phyloP scores from a whole-genome alignment of 2,888 invertebrate species.

The Dioctria linearis region DNA sequence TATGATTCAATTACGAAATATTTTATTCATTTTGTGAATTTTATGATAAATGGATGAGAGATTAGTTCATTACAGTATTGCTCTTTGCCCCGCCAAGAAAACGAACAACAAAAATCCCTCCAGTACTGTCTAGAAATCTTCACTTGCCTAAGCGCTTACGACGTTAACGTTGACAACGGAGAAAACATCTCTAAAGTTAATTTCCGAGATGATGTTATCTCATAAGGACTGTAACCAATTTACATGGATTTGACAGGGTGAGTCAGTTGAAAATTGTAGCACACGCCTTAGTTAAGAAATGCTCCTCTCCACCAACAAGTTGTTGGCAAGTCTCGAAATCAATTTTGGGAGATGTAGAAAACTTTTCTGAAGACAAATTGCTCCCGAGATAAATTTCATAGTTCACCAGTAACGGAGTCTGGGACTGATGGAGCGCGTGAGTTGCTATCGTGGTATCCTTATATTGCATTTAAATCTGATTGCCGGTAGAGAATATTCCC shows the following conservation, averaged over 20 bases:
- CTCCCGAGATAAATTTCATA: conserved; percentile 52
- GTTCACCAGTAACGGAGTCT: conserved; percentile 31
- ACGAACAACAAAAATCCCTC: background rate
- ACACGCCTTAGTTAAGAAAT: conserved; percentile 27
- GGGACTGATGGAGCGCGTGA: conserved; percentile 43
- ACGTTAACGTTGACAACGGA: conserved; percentile 33
- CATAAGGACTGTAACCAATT: conserved; percentile 21
- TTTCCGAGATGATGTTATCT: conserved; percentile 52
- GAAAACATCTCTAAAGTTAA: conserved; percentile 46
- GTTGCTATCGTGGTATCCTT: conserved; percentile 30
- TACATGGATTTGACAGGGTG: conserved; percentile 44
- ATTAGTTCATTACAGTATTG: conserved; percentile 11
- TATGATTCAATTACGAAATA: conserved; percentile 51
- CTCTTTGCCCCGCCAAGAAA: background rate
- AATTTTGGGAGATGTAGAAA: conserved; percentile 45
- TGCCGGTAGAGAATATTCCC: conserved; percentile 3
- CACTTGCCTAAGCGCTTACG: conserved; percentile 33
- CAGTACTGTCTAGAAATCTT: background rate
- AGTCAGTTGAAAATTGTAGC: conserved; percentile 26
- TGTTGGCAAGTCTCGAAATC: conserved; percentile 51
- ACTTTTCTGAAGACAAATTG: conserved; percentile 53
- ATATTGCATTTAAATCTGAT: conserved; percentile 36
- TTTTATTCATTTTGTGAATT: conserved; percentile 45
- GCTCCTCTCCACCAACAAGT: conserved; percentile 40
- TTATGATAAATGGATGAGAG: conserved; percentile 37